These are phyloP conservation scores for Anarrhichthys ocellatus DNA, from an alignment of 2,113 vertebrate genomes.

Conservation along the genomic window DNA sequence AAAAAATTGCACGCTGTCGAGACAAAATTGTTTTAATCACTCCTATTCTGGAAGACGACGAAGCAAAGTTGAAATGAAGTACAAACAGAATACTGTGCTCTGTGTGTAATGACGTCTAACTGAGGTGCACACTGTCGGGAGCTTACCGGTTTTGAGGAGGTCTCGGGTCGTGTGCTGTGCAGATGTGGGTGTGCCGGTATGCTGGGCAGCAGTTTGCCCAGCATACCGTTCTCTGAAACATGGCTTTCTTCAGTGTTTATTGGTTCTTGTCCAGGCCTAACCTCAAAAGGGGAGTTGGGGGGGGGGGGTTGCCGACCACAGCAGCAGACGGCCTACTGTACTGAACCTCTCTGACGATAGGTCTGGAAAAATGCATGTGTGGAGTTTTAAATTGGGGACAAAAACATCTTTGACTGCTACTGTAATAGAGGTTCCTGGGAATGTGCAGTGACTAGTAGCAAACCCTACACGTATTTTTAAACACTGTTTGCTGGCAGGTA, in stretches of 20 bases:
- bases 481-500: neutral
- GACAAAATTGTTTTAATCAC: slow-evolving; percentile 10
- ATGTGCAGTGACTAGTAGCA: neutral
- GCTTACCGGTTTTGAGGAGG: slow-evolving; percentile 5
- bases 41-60: neutral
- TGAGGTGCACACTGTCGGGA: slow-evolving; percentile 11
- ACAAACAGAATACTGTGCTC: neutral
- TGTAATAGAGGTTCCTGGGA: neutral
- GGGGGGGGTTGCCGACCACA: slow-evolving; percentile 46
- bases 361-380: slow-evolving; percentile 51
- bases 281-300: slow-evolving; percentile 58
- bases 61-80: neutral
- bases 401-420: slow-evolving; percentile 56
- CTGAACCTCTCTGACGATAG: slow-evolving; percentile 32
- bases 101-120: neutral
- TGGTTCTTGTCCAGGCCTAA: slow-evolving; percentile 67
- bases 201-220: slow-evolving; percentile 38
- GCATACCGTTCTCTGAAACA: slow-evolving; percentile 63
- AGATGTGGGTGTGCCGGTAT: slow-evolving; percentile 60
- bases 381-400: slow-evolving; percentile 45
- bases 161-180: slow-evolving; percentile 26
- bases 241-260: slow-evolving; percentile 77
- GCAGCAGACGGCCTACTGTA: slow-evolving; percentile 63
- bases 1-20: slow-evolving; percentile 28
- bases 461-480: neutral